Evolutionary conservation across 2,797 vertebrate genomes (phyloP).

Genomic region (Acrossocheilus wenchowensis): DNA sequence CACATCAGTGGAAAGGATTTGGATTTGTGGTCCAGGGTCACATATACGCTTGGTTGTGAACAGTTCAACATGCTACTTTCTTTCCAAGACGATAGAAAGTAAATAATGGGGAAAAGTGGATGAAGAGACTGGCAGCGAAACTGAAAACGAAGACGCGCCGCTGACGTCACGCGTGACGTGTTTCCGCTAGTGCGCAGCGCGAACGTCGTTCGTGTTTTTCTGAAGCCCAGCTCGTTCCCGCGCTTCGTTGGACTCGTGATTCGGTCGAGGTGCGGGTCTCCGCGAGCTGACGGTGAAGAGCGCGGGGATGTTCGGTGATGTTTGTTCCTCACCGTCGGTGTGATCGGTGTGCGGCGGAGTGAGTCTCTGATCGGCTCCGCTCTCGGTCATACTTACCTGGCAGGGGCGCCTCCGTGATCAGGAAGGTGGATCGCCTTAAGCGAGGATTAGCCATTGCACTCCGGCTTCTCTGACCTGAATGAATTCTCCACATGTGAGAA

Average conservation of each 20-base stretch:
- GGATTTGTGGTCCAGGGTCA: no score
- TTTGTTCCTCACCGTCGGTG: neutral
- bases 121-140: no score
- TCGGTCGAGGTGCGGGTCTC: neutral
- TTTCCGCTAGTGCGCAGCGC: neutral
- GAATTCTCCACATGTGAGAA: neutral
- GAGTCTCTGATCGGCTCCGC: no score
- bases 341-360: neutral
- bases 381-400: neutral
- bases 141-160: neutral
- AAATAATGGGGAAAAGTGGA: no score
- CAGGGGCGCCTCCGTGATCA: neutral
- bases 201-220: neutral
- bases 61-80: no score
- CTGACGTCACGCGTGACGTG: neutral
- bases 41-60: no score
- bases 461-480: neutral
- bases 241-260: no score
- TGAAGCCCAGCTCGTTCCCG: no score
- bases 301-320: neutral
- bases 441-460: neutral
- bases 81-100: no score
- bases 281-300: accelerated
- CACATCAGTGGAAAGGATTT: no score
- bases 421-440: neutral